Base-by-base conservation (phyloP, 2,888 invertebrate species). In the Glyphotaelius pellucidus region DNA sequence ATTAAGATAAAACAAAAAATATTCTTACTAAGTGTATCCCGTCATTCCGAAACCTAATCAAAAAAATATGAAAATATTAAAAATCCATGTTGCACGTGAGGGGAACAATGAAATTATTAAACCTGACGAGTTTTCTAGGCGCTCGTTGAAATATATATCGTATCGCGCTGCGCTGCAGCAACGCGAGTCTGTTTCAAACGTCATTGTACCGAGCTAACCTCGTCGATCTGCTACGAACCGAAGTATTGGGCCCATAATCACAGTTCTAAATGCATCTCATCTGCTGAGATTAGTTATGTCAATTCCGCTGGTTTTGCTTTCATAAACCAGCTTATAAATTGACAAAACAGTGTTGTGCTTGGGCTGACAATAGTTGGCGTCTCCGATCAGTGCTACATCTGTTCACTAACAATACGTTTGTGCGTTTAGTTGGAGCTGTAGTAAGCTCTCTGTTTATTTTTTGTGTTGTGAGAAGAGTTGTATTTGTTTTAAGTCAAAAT, bases 401-500 rank as follows among this genome's bases (percentile, higher is more conserved):
- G 42, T 88, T 80, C 42, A 79, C 25, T 91, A 32, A 86, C 42
- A 38, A 86, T 12, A 91, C 52, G 32, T 81, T 88, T 81, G 81
- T 88, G 86, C 25, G 47, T 52, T 67, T 81, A 79, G 81, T 88
- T 88, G 52, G 31, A 42, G 80, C 30, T 47, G 25, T 80, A 19
- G 35, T 9, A n/a, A 32, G 32, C 79, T 31, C 32, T 30, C 47
- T 67, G 32, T 47, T 80, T 42, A 81, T 42, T 83, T 67, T 81
- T 32, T 83, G 91, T 91, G 81, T 80, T 88, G 87, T 91, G 80
- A 35, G 31, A 80, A 81, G 35, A 52, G 80, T 81, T 88, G 35
- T 79, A 30, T 80, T 79, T 80, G 19, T 83, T 85, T 81, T 87
- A 89, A 31, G 83, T 94, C 94, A 96, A 95, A 95, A 97, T 97